Conservation (phyloP, 2,113 vertebrate genomes). For the Boleophthalmus pectinirostris region DNA sequence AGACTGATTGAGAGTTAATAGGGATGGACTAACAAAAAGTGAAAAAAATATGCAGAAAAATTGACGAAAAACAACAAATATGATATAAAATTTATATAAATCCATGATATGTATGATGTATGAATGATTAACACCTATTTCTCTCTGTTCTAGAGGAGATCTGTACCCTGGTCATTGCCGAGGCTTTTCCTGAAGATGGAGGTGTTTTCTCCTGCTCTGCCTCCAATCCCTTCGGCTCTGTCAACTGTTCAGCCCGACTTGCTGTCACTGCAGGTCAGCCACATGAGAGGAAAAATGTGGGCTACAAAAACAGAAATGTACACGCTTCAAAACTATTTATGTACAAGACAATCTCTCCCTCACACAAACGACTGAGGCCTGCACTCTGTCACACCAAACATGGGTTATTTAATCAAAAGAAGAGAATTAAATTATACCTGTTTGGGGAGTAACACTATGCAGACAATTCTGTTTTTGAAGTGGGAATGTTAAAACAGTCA, state of each 20-base stretch:
- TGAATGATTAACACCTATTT: slow-evolving; percentile 2
- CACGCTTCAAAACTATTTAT: background rate
- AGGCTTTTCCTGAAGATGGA: slow-evolving; percentile 95
- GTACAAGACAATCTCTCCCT: background rate
- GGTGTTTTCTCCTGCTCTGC: slow-evolving; percentile 89
- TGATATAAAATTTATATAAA: too few species aligned
- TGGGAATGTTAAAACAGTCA: slow-evolving; percentile 7
- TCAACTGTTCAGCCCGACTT: slow-evolving; percentile 85
- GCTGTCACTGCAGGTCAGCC: slow-evolving; percentile 83
- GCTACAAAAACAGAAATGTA: background rate
- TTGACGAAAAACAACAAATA: too few species aligned
- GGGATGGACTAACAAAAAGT: too few species aligned
- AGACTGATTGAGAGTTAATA: too few species aligned
- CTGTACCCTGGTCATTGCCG: slow-evolving; percentile 95
- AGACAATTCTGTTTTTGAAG: background rate
- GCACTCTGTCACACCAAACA: background rate
- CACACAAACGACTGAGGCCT: background rate
- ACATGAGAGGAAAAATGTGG: background rate
- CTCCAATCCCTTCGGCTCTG: slow-evolving; percentile 84
- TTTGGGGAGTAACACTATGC: background rate
- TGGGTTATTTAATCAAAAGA: background rate
- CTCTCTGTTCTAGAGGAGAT: slow-evolving; percentile 87
- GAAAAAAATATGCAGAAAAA: too few species aligned
- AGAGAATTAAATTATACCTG: background rate
- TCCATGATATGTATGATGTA: background rate